Percentiles rank a stretch among this genome's conserved stretches.
Evolutionary conservation across 23 tunicate species (phyloP).

Genomic region (Aplidium turbinatum): DNA sequence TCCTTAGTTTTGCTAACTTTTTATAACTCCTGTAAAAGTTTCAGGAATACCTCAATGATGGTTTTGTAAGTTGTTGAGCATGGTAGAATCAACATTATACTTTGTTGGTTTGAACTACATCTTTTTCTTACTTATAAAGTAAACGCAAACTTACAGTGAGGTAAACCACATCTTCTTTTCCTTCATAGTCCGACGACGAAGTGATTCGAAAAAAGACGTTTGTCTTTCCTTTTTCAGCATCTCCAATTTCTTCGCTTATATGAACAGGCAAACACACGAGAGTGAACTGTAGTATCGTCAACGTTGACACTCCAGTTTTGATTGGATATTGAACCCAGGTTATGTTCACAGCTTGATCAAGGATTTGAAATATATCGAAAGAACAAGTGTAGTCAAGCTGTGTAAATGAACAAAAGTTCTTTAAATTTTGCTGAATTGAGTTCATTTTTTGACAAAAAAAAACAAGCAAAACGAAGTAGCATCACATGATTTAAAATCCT

Average conservation of each 20-base stretch:
- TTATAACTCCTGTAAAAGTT: too few species aligned
- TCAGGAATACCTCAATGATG: too few species aligned
- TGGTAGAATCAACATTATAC: too few species aligned
- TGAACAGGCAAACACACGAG: conserved; percentile 18
- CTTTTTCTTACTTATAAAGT: background rate
- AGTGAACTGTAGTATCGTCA: conserved; percentile 4
- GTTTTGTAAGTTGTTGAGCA: too few species aligned
- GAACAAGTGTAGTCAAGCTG: conserved; percentile 38
- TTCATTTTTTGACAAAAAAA: background rate
- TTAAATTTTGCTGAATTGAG: background rate
- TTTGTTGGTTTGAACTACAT: background rate
- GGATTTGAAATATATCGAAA: conserved; percentile 46
- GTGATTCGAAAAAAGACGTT: conserved; percentile 41
- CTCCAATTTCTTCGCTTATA: conserved; percentile 36
- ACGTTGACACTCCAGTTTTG: conserved; percentile 27
- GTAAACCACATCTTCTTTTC: conserved; percentile 21
- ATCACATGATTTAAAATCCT: too few species aligned
- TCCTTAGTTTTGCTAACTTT: too few species aligned
- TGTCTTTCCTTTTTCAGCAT: conserved; percentile 35
- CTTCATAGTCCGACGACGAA: conserved; percentile 41
- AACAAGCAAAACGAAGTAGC: too few species aligned
- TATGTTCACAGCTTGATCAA: conserved; percentile 29
- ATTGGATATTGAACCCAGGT: conserved; percentile 38
- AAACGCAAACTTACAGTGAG: conserved; percentile 26
- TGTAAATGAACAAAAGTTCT: background rate